phyloP scores from a whole-genome alignment of 2,797 vertebrate genomes.

The Mallotus villosus region DNA sequence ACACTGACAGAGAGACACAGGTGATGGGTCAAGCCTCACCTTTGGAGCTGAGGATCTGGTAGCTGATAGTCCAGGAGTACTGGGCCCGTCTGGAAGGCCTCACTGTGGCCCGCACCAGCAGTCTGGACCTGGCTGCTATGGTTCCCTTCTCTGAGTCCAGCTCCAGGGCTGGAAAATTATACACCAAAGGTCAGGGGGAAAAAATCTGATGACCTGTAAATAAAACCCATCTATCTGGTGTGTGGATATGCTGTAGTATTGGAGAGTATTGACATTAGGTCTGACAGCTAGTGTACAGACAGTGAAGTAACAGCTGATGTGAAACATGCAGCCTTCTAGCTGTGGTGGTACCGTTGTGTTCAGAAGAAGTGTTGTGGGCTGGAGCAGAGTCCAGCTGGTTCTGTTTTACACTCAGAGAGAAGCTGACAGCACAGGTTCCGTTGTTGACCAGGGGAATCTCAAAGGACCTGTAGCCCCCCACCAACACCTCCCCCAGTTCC shows the following conservation, averaged over 20 bases:
- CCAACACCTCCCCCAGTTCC: slow-evolving; percentile 79
- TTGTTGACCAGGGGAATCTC: slow-evolving; percentile 81
- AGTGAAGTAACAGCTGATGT: no score
- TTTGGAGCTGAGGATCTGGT: slow-evolving; percentile 62
- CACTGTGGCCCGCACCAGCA: slow-evolving; percentile 68
- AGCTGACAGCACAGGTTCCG: slow-evolving; percentile 79
- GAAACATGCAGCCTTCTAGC: no score
- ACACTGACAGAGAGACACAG: background rate
- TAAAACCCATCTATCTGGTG: no score
- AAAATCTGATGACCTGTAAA: background rate
- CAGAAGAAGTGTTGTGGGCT: slow-evolving; percentile 36
- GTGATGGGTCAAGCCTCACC: background rate
- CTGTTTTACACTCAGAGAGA: slow-evolving; percentile 80
- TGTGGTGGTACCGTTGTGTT: slow-evolving; percentile 68
- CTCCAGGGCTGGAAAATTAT: slow-evolving; percentile 72
- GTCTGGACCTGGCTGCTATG: slow-evolving; percentile 76
- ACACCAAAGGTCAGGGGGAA: background rate
- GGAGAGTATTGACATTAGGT: no score
- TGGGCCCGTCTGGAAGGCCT: slow-evolving; percentile 63
- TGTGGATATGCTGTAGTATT: background rate
- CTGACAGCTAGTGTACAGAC: no score
- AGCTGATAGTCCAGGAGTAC: slow-evolving; percentile 86
- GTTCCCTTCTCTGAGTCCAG: slow-evolving; percentile 75
- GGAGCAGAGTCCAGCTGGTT: slow-evolving; percentile 50
- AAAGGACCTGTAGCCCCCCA: slow-evolving; percentile 74